These are phyloP conservation scores for Cephalophus harveyi DNA, from an alignment of 2,113 vertebrate genomes.

Conservation along the genomic window DNA sequence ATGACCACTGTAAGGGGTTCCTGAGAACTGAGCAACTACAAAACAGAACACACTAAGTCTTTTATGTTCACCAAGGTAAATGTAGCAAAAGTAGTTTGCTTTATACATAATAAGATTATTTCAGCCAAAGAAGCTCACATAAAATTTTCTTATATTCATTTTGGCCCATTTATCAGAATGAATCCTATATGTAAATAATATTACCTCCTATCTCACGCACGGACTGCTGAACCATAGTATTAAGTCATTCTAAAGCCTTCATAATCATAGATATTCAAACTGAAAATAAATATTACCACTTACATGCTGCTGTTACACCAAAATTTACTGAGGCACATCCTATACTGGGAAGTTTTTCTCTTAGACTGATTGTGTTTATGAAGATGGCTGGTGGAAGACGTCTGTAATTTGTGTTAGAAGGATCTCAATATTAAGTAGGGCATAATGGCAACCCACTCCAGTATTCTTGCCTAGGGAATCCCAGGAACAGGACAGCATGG, in stretches of 20 bases:
- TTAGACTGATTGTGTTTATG: background rate
- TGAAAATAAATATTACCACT: background rate
- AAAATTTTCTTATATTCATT: background rate
- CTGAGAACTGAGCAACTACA: background rate
- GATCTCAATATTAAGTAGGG: background rate
- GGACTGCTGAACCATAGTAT: background rate
- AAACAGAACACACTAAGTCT: background rate
- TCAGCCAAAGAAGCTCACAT: background rate
- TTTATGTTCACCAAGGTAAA: background rate
- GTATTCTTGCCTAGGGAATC: background rate
- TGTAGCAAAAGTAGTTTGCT: background rate
- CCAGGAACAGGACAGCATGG: background rate
- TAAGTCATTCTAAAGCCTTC: background rate
- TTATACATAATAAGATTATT: background rate
- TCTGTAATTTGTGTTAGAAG: background rate
- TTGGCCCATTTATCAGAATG: background rate
- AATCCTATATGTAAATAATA: background rate
- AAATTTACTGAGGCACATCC: background rate
- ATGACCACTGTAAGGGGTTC: background rate
- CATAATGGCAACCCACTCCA: background rate
- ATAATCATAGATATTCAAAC: background rate
- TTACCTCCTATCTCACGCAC: background rate
- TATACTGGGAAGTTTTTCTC: background rate
- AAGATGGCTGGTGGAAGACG: background rate
- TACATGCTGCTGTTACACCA: background rate